Evolutionary conservation across 2,113 vertebrate species (phyloP).

Genomic region (Pterophyllum scalare): DNA sequence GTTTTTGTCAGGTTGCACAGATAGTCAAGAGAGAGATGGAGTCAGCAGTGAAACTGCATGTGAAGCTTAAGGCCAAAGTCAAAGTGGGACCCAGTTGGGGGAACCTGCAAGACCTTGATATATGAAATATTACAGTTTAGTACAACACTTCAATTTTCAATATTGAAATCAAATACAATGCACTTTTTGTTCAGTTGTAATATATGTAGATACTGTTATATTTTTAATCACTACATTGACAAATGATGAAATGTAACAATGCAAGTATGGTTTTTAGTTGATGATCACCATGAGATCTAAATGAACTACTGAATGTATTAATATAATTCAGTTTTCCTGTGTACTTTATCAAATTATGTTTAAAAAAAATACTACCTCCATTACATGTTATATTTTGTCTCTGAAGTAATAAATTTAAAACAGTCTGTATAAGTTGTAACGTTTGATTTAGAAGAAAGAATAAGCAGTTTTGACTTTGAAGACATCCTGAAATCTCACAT

Average conservation of each 20-base stretch:
- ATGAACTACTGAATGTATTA: slow-evolving; percentile 47
- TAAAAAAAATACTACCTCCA: neutral
- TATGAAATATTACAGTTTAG: slow-evolving; percentile 67
- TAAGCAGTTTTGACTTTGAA: slow-evolving; percentile 14
- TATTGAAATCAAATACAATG: neutral
- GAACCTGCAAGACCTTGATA: slow-evolving; percentile 88
- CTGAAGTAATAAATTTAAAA: neutral
- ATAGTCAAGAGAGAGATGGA: slow-evolving; percentile 97
- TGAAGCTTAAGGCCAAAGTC: slow-evolving; percentile 90
- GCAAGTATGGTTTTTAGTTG: neutral
- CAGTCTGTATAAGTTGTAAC: neutral
- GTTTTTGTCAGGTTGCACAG: slow-evolving; percentile 87
- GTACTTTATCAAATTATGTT: neutral
- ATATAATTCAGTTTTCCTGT: neutral
- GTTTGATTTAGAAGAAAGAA: slow-evolving; percentile 28
- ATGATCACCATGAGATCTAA: neutral
- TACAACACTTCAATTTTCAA: neutral
- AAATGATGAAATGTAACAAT: slow-evolving; percentile 46
- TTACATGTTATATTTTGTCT: neutral
- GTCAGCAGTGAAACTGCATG: slow-evolving; percentile 87
- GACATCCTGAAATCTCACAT: slow-evolving; percentile 67
- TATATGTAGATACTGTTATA: neutral
- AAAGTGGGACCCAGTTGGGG: slow-evolving; percentile 95
- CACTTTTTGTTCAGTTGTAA: neutral
- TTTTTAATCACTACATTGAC: slow-evolving; percentile 31